A percentile compares a stretch with the other conserved stretches of the same genome.
These are phyloP conservation scores for Rhamphomyia laevipes DNA, from an alignment of 2,888 invertebrate genomes.

Conservation along the genomic window DNA sequence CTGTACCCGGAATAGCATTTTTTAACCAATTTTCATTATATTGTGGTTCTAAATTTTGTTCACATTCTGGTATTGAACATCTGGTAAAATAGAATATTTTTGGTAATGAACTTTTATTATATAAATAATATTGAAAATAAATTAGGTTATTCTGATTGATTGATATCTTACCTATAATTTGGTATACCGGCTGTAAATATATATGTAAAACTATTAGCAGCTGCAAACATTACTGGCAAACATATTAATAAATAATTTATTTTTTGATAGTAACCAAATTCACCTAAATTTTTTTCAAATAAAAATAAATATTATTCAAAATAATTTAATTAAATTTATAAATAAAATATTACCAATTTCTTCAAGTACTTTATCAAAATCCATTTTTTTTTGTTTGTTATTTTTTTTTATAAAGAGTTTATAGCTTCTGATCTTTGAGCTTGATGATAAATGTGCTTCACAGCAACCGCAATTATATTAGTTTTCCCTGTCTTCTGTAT, in stretches of 20 bases:
- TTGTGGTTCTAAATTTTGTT: constrained; percentile 24
- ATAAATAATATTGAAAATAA: neutral
- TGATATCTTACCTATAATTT: constrained; percentile 40
- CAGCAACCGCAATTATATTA: no score
- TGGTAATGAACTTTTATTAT: constrained; percentile 1
- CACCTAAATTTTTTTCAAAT: constrained; percentile 25
- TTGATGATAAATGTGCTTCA: no score
- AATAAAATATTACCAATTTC: constrained; percentile 35
- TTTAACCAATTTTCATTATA: constrained; percentile 39
- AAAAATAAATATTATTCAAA: no score
- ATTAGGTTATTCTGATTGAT: neutral
- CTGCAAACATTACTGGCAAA: constrained; percentile 47
- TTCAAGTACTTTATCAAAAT: constrained; percentile 48
- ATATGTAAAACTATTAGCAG: constrained; percentile 48
- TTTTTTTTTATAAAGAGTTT: no score
- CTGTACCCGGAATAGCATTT: constrained; percentile 38
- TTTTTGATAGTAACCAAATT: constrained; percentile 46
- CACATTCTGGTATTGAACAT: constrained; percentile 45
- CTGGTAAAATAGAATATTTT: constrained; percentile 24
- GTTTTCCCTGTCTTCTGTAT: no score
- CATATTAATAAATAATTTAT: constrained; percentile 45
- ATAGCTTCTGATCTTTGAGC: no score
- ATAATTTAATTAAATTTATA: no score
- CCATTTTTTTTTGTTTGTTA: constrained; percentile 32
- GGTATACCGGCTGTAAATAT: constrained; percentile 50